Base-by-base conservation (phyloP, 1,140 invertebrate species). In the Drosophila azteca region DNA sequence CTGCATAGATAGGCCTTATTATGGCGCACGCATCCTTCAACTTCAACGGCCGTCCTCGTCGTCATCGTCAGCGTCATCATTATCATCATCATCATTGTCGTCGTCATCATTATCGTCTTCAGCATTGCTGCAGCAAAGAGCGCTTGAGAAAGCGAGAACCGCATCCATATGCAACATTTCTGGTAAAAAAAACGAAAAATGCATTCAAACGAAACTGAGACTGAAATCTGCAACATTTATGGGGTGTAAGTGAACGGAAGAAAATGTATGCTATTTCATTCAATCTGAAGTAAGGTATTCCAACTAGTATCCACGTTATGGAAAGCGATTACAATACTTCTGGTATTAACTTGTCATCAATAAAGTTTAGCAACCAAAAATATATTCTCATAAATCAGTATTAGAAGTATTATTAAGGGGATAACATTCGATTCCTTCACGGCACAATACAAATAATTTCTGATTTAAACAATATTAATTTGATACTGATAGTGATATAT, bases 11-110 rank as follows among this genome's bases (percentile, higher is more conserved):
- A 48, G 54, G 59, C 74, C 82, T 85, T 87, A 85, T 85, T 85
- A 87, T 85, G 82, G 82, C 82, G 52, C 78, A 85, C 82, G 82
- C 82, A 85, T 85, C 82, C 82, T 85, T 87, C 80, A 83, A 83
- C 80, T 83, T 83, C 78, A 85, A 57, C 82, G 52, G 71, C 60
- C 66, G 72, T 80, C 74, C 48, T 74, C 52, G 20, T 50, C 58
- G 20, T 72, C 62, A 49, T 70, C 48, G 52, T 58, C 48, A 41
- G 48, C 62, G 24, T 72, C 62, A 53, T 63, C 53, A 58, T 41
- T 29, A n/a, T 31, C 31, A 3, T 35, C 31, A 35, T 35, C 31
- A 9, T 52, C 41, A n/a, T 31, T 9, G 3, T 35, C 31, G 11
- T 35, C 31, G 3, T 11, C 31, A 35, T 35, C 31, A 6, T 29